Evolutionary conservation across 2,797 vertebrate genomes (phyloP), one percentile per base, ranked within the genome.

Genomic region (Enteromius viviparus): DNA sequence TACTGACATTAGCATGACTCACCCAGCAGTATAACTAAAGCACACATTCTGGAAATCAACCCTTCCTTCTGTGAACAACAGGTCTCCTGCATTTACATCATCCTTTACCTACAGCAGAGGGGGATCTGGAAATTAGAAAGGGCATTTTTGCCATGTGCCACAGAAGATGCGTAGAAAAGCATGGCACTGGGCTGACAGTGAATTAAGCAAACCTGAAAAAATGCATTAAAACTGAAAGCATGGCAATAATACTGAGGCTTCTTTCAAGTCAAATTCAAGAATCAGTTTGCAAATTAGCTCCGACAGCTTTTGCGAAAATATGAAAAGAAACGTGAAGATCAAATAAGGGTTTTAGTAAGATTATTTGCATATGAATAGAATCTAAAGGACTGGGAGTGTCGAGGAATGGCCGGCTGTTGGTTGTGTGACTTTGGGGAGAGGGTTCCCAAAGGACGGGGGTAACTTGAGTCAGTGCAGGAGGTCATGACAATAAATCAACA

Each of bases 1-100:
- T 49, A 29, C n/a, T 11, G 3, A 72, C 42, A 71, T 71, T 8
- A 76, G 34, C 15, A 45, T 12, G 21, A 85, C 91, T n/a, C 91
- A 97, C 96, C 95, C 96, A 10, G 94, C 90, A 0, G 87, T 0
- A 0, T 97, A 97, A 91, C 94, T 94, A 89, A 97, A 97, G 84
- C 95, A 92, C 55, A 97, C 94, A 0, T 96, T 95, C 82, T 96
- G 94, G 88, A 96, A 96, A 85, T 96, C 96, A 0, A 97, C 94
- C 55, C 80, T 91, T 47, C 96, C 96, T 0, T 87, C 83, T 14
- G 89, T 90, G 84, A 96, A 91, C 76, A 0, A 85, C 86, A 97
- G 92, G 47, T 94, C 92, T 0, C 86, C 80, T 2, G 95, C 96
- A 0, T 95, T 94, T 29, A 90, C 89, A 7, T 69, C 85, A 42